These are phyloP conservation scores for Rhyzopertha dominica DNA, from an alignment of 1,140 invertebrate species.

Conservation along the genomic window DNA sequence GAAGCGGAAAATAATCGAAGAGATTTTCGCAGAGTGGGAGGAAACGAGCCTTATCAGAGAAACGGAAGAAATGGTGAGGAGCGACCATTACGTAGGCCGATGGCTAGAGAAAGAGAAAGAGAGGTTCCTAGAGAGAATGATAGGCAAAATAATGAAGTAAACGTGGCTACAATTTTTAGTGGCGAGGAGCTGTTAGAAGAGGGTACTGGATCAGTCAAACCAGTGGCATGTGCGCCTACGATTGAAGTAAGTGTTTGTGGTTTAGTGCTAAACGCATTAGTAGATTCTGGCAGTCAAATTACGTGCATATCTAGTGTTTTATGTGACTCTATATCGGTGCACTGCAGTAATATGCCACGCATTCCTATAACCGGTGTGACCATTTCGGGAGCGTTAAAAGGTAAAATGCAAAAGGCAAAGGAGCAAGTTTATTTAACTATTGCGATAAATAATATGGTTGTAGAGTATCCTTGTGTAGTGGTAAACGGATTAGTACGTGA, in stretches of 20 bases:
- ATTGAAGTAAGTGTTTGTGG: too few relatives aligned
- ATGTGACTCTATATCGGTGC: constrained; percentile 15
- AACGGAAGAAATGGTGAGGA: constrained; percentile 5
- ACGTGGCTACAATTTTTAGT: too few relatives aligned
- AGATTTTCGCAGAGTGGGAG: neutral
- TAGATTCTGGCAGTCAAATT: constrained; percentile 31
- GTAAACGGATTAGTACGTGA: constrained; percentile 18
- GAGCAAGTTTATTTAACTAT: constrained; percentile 15
- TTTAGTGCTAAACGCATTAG: too few relatives aligned
- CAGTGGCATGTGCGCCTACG: too few relatives aligned
- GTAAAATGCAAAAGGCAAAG: constrained; percentile 21
- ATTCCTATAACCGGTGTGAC: constrained; percentile 25
- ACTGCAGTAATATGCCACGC: constrained; percentile 10
- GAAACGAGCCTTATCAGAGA: too few relatives aligned
- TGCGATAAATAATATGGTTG: neutral
- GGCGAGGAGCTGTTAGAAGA: too few relatives aligned
- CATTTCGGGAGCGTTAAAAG: constrained; percentile 19
- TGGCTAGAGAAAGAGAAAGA: neutral
- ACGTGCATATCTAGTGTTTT: constrained; percentile 28
- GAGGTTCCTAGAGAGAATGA: too few relatives aligned
- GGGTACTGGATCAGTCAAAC: too few relatives aligned
- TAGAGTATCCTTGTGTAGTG: constrained; percentile 21
- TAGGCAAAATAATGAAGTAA: too few relatives aligned
- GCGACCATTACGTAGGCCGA: neutral
- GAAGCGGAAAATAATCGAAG: too few relatives aligned